Percentiles rank a stretch among this genome's conserved stretches.
These are phyloP conservation scores for Pantherophis guttatus DNA, from an alignment of 2,113 vertebrate species.

Conservation along the genomic window DNA sequence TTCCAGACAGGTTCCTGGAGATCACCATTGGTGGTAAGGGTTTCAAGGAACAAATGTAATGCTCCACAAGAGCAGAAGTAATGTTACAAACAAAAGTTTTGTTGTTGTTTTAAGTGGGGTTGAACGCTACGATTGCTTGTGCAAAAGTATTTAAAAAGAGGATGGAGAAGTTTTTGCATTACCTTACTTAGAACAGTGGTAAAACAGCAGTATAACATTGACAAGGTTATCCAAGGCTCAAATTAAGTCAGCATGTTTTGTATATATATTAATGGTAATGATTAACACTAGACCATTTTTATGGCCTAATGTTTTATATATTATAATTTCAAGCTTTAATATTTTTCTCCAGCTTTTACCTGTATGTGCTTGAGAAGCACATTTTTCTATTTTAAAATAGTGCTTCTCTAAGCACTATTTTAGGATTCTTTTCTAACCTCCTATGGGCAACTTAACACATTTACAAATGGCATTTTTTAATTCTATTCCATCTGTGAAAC, in stretches of 20 bases:
- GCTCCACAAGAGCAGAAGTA: not conserved
- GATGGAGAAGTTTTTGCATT: not conserved
- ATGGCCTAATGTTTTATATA: not conserved
- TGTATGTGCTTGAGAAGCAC: not conserved
- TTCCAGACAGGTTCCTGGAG: not conserved
- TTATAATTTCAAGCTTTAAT: not conserved
- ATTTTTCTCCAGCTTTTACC: not conserved
- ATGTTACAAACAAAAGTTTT: not conserved
- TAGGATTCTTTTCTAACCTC: not conserved
- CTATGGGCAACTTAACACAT: conserved; percentile 15
- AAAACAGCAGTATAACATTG: not conserved
- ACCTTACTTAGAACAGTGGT: not conserved
- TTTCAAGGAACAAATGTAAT: not conserved
- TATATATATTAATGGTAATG: not conserved
- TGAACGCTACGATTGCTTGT: not conserved
- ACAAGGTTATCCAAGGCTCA: not conserved
- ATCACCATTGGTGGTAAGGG: not conserved
- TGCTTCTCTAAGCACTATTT: not conserved
- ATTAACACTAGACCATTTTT: not conserved
- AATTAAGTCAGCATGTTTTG: not conserved
- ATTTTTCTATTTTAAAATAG: too few relatives aligned
- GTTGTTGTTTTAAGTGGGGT: not conserved
- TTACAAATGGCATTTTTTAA: not conserved
- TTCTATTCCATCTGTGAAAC: not conserved
- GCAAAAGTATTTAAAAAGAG: not conserved